These are phyloP conservation scores for Oxyura jamaicensis DNA, from an alignment of 2,113 vertebrate genomes.

Conservation along the genomic window DNA sequence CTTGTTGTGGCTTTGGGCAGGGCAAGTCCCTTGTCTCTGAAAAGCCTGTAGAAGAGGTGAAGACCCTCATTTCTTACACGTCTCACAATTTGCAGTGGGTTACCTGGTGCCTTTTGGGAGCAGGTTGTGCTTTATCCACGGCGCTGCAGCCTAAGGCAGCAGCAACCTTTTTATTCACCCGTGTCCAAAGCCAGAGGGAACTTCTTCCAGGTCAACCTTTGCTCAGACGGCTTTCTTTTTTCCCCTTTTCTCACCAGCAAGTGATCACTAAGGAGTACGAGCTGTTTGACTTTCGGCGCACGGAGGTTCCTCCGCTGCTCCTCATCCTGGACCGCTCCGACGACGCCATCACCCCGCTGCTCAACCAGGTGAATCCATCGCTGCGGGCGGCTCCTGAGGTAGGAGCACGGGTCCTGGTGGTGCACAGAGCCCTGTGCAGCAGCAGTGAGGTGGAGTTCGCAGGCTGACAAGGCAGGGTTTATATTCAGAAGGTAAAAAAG, in stretches of 20 bases:
- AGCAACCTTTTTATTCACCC: not conserved
- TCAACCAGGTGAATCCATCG: constrained; percentile 78
- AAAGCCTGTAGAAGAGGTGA: not conserved
- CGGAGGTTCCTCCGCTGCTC: constrained; percentile 92
- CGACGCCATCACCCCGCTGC: constrained; percentile 90
- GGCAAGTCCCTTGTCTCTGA: rapidly evolving
- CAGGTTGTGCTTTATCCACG: not conserved
- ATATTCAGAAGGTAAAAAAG: not conserved
- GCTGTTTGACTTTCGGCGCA: constrained; percentile 95
- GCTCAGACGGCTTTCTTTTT: not conserved
- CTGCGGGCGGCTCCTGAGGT: not conserved
- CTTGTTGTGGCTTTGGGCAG: rapidly evolving
- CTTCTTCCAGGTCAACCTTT: not conserved
- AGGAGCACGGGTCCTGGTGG: not conserved
- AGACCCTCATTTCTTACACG: rapidly evolving
- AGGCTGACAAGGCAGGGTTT: not conserved
- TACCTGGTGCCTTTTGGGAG: not conserved
- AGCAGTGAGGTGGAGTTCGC: not conserved
- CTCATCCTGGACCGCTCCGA: constrained; percentile 93
- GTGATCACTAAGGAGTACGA: constrained; percentile 97
- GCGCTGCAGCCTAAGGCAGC: not conserved
- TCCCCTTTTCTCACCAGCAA: constrained; percentile 79
- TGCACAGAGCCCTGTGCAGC: not conserved
- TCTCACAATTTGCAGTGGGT: not conserved
- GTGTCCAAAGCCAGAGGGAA: not conserved